Conservation (phyloP, 2,113 vertebrate genomes). For the Synchiropus splendidus region DNA sequence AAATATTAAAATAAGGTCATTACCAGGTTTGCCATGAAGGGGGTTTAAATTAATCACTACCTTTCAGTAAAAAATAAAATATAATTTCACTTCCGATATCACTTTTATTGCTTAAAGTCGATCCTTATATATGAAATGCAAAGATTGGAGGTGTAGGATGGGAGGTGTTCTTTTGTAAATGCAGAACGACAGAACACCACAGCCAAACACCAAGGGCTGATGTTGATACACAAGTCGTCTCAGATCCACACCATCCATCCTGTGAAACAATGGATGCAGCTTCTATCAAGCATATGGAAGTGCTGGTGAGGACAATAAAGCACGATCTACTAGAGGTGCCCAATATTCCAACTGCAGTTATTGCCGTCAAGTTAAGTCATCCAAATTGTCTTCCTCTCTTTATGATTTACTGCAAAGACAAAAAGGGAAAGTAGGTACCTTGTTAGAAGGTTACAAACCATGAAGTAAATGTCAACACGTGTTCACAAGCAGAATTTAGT, state of each 20-base stretch:
- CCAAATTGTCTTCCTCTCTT: conserved; percentile 15
- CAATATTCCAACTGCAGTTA: conserved; percentile 15
- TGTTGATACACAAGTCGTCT: conserved; percentile 45
- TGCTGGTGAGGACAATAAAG: conserved; percentile 23
- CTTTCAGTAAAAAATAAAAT: conserved; percentile 18
- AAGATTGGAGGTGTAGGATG: conserved; percentile 37
- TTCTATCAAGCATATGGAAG: conserved; percentile 55
- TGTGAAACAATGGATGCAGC: conserved; percentile 40
- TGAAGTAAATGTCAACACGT: conserved; percentile 28
- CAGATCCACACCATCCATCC: conserved; percentile 66
- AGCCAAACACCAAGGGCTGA: conserved; percentile 41
- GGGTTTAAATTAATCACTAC: conserved; percentile 11
- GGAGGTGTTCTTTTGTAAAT: conserved; percentile 60
- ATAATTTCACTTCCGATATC: conserved; percentile 12
- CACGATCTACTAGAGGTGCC: conserved; percentile 29
- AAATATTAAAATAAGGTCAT: conserved; percentile 40
- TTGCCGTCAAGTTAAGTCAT: conserved; percentile 12
- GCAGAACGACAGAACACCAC: conserved; percentile 49
- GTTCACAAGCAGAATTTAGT: conserved; percentile 21
- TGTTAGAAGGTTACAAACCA: conserved; percentile 19
- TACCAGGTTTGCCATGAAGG: conserved; percentile 41
- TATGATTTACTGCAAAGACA: conserved; percentile 43
- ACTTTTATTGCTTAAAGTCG: conserved; percentile 25
- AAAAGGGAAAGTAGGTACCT: conserved; percentile 9
- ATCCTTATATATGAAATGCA: conserved; percentile 43